Conservation (phyloP, 2,888 invertebrate species). For the Nysson spinosus region DNA sequence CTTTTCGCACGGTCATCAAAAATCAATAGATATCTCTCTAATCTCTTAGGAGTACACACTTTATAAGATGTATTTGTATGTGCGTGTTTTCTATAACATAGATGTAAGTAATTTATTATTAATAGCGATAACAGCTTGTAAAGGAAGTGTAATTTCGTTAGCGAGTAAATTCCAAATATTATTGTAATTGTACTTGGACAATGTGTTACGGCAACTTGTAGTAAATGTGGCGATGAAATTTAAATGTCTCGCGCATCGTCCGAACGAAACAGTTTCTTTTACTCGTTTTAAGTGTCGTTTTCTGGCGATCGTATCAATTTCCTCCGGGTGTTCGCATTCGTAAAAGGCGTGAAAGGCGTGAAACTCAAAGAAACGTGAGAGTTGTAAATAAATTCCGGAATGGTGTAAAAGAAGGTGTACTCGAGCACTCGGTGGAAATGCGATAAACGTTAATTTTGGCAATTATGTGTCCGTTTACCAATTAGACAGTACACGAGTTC, state of each 20-base stretch:
- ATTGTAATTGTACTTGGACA: slow-evolving; percentile 23
- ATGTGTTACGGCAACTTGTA: slow-evolving; percentile 11
- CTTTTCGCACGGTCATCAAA: slow-evolving; percentile 23
- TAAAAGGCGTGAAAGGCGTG: neutral
- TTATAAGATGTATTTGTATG: slow-evolving; percentile 54
- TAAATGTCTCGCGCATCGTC: neutral
- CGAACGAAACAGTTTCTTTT: neutral
- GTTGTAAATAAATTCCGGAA: slow-evolving; percentile 48
- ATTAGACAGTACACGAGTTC: slow-evolving; percentile 2
- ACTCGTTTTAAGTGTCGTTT: slow-evolving; percentile 6
- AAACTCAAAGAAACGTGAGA: neutral
- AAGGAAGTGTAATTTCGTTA: slow-evolving; percentile 35
- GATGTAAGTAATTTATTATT: slow-evolving; percentile 57
- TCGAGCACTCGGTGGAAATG: neutral
- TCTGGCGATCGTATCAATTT: neutral
- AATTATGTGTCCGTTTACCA: slow-evolving; percentile 11
- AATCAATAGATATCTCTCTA: slow-evolving; percentile 18
- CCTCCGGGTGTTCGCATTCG: slow-evolving; percentile 1
- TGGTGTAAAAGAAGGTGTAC: too few species aligned
- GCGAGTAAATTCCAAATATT: slow-evolving; percentile 38
- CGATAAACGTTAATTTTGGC: slow-evolving; percentile 9
- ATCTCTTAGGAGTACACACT: slow-evolving; percentile 15
- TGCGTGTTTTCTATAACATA: slow-evolving; percentile 60
- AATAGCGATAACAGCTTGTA: slow-evolving; percentile 35
- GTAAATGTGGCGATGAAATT: slow-evolving; percentile 9